Conservation (phyloP, 2,797 vertebrate genomes). For the Odontamblyopus rebecca region DNA sequence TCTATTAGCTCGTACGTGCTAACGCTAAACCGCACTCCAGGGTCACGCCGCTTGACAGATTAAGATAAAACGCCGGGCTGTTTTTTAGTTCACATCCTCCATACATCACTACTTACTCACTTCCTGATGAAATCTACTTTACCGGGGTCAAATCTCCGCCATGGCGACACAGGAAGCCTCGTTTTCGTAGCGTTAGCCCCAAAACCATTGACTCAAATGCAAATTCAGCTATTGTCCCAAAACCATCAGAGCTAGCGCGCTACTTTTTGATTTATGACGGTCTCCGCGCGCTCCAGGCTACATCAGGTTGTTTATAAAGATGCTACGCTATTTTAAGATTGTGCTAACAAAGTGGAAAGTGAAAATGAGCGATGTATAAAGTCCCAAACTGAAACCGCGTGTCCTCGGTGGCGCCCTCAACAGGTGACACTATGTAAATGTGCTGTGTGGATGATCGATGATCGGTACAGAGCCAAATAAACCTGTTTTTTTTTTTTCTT, state of each 20-base stretch:
- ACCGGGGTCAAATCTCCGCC: neutral
- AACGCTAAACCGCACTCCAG: conserved; percentile 3
- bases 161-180: conserved; percentile 2
- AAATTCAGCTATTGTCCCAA: conserved; percentile 62
- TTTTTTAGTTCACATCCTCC: neutral
- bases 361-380: conserved; percentile 51
- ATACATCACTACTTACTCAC: conserved; percentile 1
- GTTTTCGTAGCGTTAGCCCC: conserved; percentile 27
- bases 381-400: conserved; percentile 28
- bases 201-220: conserved; percentile 53
- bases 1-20: conserved; percentile 2
- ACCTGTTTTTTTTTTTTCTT: conserved; percentile 31
- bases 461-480: conserved; percentile 38
- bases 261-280: conserved; percentile 68
- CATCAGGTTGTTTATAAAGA: conserved; percentile 66
- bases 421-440: conserved; percentile 36
- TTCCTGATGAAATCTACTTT: conserved; percentile 14
- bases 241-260: conserved; percentile 55
- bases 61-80: conserved; percentile 10
- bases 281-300: conserved; percentile 55
- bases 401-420: conserved; percentile 47
- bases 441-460: conserved; percentile 32
- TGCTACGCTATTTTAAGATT: conserved; percentile 71
- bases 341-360: conserved; percentile 66
- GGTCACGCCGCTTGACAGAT: conserved; percentile 4